These are phyloP conservation scores for Eupithecia exiguata DNA, from an alignment of 2,888 invertebrate species.

Conservation along the genomic window DNA sequence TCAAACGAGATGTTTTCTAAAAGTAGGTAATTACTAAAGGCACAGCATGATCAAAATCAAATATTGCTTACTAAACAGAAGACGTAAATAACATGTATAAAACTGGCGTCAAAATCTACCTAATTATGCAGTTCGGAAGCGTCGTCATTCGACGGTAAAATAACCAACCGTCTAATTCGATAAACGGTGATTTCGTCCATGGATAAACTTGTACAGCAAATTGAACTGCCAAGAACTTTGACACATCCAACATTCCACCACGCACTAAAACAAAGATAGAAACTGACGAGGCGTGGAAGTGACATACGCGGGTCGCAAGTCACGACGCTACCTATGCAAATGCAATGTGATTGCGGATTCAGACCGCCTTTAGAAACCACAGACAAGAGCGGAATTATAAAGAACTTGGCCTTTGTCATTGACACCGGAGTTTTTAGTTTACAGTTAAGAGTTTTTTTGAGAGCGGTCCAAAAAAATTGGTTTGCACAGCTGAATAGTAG, in stretches of 20 bases:
- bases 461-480: not conserved
- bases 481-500: not conserved
- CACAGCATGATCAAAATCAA: not conserved
- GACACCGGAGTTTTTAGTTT: constrained; percentile 15
- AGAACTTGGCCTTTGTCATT: constrained; percentile 37
- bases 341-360: constrained; percentile 77
- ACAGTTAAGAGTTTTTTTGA: not conserved
- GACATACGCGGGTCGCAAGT: constrained; percentile 47
- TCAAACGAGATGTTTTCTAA: not conserved
- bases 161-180: not conserved
- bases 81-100: not conserved
- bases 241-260: constrained; percentile 9
- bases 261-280: constrained; percentile 10
- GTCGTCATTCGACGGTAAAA: not conserved
- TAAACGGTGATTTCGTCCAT: not conserved
- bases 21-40: not conserved
- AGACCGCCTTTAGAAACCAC: constrained; percentile 69
- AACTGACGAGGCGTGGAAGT: constrained; percentile 34
- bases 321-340: constrained; percentile 64
- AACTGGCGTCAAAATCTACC: not conserved
- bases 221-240: constrained; percentile 12
- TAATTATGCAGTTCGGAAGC: not conserved
- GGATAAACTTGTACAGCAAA: not conserved
- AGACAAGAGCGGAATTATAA: constrained; percentile 67
- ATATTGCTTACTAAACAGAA: constrained; percentile 3